These are phyloP conservation scores for Metellina segmentata DNA, from an alignment of 2,888 invertebrate species.

Conservation along the genomic window DNA sequence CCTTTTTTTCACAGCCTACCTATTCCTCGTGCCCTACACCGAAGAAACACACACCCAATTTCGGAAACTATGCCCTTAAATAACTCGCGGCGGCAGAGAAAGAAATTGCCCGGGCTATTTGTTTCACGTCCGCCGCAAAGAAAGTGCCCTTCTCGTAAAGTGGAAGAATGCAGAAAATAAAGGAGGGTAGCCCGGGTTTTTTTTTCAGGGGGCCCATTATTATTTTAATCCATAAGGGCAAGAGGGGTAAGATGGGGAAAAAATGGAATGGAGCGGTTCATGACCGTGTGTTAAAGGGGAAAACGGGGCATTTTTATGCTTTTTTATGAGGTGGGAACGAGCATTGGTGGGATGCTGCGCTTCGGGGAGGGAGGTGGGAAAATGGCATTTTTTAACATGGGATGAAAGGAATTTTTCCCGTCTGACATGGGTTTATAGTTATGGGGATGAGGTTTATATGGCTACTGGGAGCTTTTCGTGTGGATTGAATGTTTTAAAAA, in stretches of 20 bases:
- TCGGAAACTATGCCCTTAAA: constrained; percentile 68
- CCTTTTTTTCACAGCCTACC: background rate
- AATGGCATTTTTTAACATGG: background rate
- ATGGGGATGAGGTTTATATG: too few species aligned
- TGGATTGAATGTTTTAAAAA: too few species aligned
- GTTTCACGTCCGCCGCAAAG: constrained; percentile 33
- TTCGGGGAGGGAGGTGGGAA: background rate
- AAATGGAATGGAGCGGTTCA: background rate
- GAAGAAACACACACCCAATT: constrained; percentile 11
- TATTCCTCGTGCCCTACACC: constrained; percentile 27
- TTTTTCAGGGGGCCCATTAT: constrained; percentile 23
- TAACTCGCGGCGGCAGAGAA: background rate
- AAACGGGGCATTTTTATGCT: background rate
- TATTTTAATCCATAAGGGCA: constrained; percentile 16
- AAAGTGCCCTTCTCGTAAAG: constrained; percentile 14
- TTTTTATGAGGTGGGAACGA: too few species aligned
- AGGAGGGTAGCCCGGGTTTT: background rate
- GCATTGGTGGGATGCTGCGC: too few species aligned
- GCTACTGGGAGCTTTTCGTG: too few species aligned
- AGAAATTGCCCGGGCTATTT: constrained; percentile 28
- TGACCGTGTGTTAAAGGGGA: constrained; percentile 24
- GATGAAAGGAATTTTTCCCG: background rate
- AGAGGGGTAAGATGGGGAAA: background rate
- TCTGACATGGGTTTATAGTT: too few species aligned
- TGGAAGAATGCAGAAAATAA: background rate